phyloP scores from a whole-genome alignment of 2,797 vertebrate genomes.

The Esox masquinongy region DNA sequence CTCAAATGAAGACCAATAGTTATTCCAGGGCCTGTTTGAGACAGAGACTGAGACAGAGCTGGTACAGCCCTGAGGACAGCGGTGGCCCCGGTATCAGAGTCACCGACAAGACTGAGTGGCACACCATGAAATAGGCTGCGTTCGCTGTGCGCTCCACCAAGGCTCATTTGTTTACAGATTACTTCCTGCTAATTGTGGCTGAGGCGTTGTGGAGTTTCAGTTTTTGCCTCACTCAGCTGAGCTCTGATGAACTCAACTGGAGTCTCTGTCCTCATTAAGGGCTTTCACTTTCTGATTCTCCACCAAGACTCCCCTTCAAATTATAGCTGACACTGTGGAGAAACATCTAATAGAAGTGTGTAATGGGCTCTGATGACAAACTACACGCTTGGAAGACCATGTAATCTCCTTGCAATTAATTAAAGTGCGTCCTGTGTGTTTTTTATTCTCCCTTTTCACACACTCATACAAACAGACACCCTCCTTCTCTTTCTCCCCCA shows the following conservation, averaged over 20 bases:
- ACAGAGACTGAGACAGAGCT: conserved; percentile 41
- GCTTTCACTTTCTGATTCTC: conserved; percentile 79
- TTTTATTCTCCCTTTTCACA: conserved; percentile 19
- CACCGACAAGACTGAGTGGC: conserved; percentile 67
- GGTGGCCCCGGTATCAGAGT: conserved; percentile 33
- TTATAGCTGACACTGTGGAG: conserved; percentile 99
- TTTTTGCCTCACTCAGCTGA: conserved; percentile 52
- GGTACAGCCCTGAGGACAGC: conserved; percentile 48
- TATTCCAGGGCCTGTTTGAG: conserved; percentile 21
- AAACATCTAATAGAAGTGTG: conserved; percentile 99
- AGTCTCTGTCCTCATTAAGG: conserved; percentile 69
- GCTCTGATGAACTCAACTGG: conserved; percentile 43
- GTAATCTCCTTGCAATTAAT: conserved; percentile 99
- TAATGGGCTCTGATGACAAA: conserved; percentile 99
- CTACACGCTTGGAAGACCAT: conserved; percentile 99
- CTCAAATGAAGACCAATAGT: conserved; percentile 72
- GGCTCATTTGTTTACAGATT: conserved; percentile 75
- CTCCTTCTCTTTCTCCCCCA: conserved; percentile 27
- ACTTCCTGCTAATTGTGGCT: conserved; percentile 72
- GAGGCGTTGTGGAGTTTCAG: conserved; percentile 63
- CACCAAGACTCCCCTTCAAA: conserved; percentile 91
- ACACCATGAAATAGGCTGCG: conserved; percentile 66
- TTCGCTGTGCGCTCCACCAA: conserved; percentile 47
- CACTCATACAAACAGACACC: conserved; percentile 7
- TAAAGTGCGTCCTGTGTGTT: conserved; percentile 88